These are phyloP conservation scores for Ctenicera cuprea DNA, from an alignment of 2,888 invertebrate species.

Conservation along the genomic window DNA sequence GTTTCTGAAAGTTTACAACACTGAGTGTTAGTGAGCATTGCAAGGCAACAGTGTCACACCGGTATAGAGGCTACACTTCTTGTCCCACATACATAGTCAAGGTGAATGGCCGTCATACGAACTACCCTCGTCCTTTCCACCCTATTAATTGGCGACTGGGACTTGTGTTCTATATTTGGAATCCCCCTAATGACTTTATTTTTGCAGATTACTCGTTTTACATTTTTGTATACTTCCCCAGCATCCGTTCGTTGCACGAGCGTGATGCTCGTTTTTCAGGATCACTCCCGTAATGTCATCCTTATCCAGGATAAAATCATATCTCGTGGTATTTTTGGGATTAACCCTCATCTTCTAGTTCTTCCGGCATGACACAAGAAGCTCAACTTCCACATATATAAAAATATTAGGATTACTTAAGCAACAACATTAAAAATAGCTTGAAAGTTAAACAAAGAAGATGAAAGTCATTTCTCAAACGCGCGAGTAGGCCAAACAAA, in stretches of 20 bases:
- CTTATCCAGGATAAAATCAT: neutral
- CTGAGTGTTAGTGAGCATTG: slow-evolving; percentile 36
- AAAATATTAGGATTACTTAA: neutral
- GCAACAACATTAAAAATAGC: neutral
- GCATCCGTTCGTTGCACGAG: neutral
- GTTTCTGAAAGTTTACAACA: slow-evolving; percentile 46
- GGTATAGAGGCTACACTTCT: slow-evolving; percentile 42
- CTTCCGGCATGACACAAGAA: neutral
- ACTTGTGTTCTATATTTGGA: slow-evolving; percentile 37
- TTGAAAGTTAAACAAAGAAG: slow-evolving; percentile 44
- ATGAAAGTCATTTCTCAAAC: slow-evolving; percentile 44
- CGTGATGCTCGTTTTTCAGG: neutral
- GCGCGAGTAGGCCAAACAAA: slow-evolving; percentile 35
- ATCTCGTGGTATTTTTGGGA: neutral
- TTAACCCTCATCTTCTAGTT: neutral
- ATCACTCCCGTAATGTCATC: neutral
- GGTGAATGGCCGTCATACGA: slow-evolving; percentile 65
- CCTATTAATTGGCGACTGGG: slow-evolving; percentile 34
- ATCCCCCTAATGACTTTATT: slow-evolving; percentile 23
- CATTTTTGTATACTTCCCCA: neutral
- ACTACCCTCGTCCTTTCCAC: slow-evolving; percentile 53
- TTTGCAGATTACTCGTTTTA: slow-evolving; percentile 13
- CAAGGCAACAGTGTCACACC: slow-evolving; percentile 34
- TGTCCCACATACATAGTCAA: slow-evolving; percentile 63
- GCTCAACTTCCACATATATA: neutral